Percentiles rank a stretch among this genome's conserved stretches.
Evolutionary conservation across 2,797 vertebrate genomes (phyloP).

Genomic region (Chaunax sp.): DNA sequence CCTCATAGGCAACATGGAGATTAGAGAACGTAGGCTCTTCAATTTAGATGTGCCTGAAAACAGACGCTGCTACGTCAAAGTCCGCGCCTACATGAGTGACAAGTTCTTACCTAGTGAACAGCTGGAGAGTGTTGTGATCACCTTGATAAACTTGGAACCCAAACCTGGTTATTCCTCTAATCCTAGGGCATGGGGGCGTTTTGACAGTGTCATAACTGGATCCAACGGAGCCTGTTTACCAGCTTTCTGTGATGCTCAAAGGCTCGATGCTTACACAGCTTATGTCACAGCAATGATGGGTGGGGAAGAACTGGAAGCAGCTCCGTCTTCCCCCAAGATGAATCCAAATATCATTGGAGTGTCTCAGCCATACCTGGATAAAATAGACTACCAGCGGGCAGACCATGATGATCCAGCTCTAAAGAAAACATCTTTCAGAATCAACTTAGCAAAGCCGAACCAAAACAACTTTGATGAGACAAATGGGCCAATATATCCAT

Average conservation of each 20-base stretch:
- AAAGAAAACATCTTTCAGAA: slow-evolving; percentile 94
- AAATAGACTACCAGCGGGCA: slow-evolving; percentile 90
- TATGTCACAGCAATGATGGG: slow-evolving; percentile 92
- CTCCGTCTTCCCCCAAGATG: slow-evolving; percentile 90
- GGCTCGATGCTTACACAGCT: slow-evolving; percentile 91
- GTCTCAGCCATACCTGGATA: slow-evolving; percentile 91
- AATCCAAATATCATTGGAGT: slow-evolving; percentile 90
- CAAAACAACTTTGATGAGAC: slow-evolving; percentile 89
- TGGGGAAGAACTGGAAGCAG: slow-evolving; percentile 95
- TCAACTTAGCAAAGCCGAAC: slow-evolving; percentile 94
- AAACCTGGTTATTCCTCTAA: slow-evolving; percentile 91
- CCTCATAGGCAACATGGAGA: slow-evolving; percentile 95
- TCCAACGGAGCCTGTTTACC: slow-evolving; percentile 94
- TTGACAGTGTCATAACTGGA: slow-evolving; percentile 95
- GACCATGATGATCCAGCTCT: slow-evolving; percentile 90
- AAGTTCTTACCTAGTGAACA: slow-evolving; percentile 92
- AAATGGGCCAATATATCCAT: slow-evolving; percentile 93
- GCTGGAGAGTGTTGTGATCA: slow-evolving; percentile 93
- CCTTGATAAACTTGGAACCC: slow-evolving; percentile 93
- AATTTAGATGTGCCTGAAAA: slow-evolving; percentile 97
- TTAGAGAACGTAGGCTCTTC: slow-evolving; percentile 94
- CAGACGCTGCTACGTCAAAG: slow-evolving; percentile 96
- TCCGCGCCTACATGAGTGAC: slow-evolving; percentile 94
- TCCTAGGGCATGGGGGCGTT: slow-evolving; percentile 96
- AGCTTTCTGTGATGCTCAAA: slow-evolving; percentile 91